These are phyloP conservation scores for Gambusia yucatana DNA, from an alignment of 2,797 vertebrate genomes.

Conservation along the genomic window DNA sequence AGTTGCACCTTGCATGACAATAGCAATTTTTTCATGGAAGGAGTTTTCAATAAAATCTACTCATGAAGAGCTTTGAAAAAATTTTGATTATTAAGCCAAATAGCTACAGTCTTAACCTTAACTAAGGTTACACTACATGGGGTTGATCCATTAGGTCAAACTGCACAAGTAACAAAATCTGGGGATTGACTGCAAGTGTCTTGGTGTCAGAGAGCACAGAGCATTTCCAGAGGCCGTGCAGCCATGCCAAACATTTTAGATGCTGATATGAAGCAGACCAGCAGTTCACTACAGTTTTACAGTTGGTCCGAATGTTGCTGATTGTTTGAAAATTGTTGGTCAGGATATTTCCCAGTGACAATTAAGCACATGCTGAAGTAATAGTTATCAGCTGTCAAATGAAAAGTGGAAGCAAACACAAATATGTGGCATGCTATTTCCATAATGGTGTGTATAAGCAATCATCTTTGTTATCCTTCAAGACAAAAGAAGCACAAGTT, in stretches of 20 bases:
- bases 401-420: neutral
- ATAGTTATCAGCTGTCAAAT: neutral
- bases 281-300: neutral
- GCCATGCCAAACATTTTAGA: neutral
- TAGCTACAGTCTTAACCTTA: neutral
- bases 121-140: neutral
- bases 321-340: neutral
- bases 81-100: neutral
- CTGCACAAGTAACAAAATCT: neutral
- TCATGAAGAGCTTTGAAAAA: too few relatives aligned
- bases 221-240: neutral
- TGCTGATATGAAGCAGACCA: neutral
- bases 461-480: neutral
- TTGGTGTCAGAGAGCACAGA: neutral
- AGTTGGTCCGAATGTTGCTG: neutral
- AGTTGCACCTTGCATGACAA: neutral
- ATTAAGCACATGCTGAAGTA: neutral
- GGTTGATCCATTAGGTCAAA: neutral
- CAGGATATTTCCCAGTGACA: neutral
- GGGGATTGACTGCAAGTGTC: neutral
- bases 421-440: neutral
- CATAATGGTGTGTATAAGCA: neutral
- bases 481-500: neutral
- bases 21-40: neutral
- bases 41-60: neutral